A percentile compares a stretch with the other conserved stretches of the same genome.
Conservation (phyloP, 2,797 vertebrate species). For the Propithecus deckenii region DNA sequence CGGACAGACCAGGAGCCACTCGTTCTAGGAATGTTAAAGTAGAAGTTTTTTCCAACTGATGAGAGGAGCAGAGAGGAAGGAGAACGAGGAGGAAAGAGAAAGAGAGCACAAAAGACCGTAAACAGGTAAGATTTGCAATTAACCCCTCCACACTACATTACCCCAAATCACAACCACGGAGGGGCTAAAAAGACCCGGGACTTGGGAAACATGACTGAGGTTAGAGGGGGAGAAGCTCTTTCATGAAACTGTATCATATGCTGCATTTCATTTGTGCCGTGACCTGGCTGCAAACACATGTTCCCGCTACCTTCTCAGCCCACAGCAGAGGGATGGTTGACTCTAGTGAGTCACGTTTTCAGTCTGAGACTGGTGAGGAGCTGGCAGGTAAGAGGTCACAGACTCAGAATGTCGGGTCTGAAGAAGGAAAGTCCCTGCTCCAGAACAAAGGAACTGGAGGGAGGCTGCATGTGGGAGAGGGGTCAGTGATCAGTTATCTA, state of each 20-base stretch:
- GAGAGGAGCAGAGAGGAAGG: constrained; percentile 67
- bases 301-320: not conserved
- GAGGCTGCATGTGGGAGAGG: not conserved
- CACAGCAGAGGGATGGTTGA: not conserved
- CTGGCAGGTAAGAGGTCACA: not conserved
- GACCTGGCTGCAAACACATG: not conserved
- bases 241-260: constrained; percentile 37
- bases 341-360: not conserved
- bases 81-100: constrained; percentile 40
- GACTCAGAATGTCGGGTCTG: not conserved
- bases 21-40: constrained; percentile 76
- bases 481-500: not conserved
- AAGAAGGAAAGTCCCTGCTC: not conserved
- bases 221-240: not conserved
- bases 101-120: not conserved
- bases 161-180: not conserved
- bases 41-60: constrained; percentile 56
- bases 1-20: constrained; percentile 63
- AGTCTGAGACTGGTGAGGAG: not conserved
- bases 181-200: not conserved
- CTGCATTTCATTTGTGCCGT: constrained; percentile 23
- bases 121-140: constrained; percentile 67
- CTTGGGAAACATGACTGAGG: not conserved
- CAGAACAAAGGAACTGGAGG: not conserved
- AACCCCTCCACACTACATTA: not conserved